These are phyloP conservation scores for Chloroceryle aenea DNA, from an alignment of 2,113 vertebrate species.

Conservation along the genomic window DNA sequence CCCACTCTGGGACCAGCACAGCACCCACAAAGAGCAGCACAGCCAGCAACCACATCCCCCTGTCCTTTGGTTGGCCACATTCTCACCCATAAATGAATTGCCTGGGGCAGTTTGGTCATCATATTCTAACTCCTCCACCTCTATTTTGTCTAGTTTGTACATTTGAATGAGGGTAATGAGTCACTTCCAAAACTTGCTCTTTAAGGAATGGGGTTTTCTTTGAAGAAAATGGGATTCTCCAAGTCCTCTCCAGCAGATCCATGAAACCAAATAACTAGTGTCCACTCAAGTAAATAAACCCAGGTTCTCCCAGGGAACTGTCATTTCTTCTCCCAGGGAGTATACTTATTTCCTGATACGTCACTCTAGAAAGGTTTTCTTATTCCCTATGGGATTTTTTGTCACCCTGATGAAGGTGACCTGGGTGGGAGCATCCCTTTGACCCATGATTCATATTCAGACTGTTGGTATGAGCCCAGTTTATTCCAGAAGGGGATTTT, in stretches of 20 bases:
- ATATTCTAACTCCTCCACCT: background rate
- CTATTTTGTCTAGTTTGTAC: background rate
- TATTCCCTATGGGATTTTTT: fast-evolving
- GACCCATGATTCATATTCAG: fast-evolving
- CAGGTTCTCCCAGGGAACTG: background rate
- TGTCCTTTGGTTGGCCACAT: background rate
- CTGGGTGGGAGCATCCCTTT: background rate
- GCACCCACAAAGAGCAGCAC: fast-evolving
- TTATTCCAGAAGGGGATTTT: background rate
- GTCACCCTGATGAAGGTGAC: background rate
- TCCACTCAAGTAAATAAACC: background rate
- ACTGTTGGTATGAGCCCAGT: fast-evolving
- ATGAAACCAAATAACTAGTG: background rate
- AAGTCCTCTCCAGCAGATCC: background rate
- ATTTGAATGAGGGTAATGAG: background rate
- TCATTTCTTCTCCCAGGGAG: background rate
- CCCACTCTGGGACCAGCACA: background rate
- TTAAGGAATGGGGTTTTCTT: background rate
- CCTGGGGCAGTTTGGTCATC: background rate
- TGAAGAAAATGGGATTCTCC: background rate
- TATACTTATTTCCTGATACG: background rate
- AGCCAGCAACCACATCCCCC: background rate
- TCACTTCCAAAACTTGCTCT: background rate
- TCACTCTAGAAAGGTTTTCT: background rate
- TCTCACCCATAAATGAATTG: background rate